These are phyloP conservation scores for Odontomachus brunneus DNA, from an alignment of 1,140 invertebrate species.

Conservation along the genomic window DNA sequence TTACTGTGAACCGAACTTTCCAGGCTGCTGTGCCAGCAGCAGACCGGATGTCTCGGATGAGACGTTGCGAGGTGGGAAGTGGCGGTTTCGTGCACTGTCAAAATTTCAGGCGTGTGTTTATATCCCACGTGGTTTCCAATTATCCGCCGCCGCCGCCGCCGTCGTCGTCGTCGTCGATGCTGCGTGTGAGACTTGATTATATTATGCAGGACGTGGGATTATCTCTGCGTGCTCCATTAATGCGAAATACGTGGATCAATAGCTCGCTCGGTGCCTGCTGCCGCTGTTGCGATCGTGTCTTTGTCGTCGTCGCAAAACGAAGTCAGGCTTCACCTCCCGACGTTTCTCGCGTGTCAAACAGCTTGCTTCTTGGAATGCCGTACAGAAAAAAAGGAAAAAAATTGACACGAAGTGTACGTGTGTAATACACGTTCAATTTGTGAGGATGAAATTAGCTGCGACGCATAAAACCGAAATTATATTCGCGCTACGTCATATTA, in stretches of 20 bases:
- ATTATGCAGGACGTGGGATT: conserved; percentile 28
- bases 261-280: conserved; percentile 15
- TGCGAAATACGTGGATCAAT: conserved; percentile 42
- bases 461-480: too few relatives aligned
- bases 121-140: conserved; percentile 11
- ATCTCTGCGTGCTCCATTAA: conserved; percentile 45
- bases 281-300: conserved; percentile 11
- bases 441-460: too few relatives aligned
- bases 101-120: conserved; percentile 1
- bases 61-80: too few relatives aligned
- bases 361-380: too few relatives aligned
- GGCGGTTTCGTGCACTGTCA: not conserved
- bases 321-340: not conserved
- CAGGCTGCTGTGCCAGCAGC: not conserved
- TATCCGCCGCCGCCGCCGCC: not conserved
- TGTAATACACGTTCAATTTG: too few relatives aligned
- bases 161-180: too few relatives aligned
- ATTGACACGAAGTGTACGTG: too few relatives aligned
- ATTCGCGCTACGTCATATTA: too few relatives aligned
- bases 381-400: too few relatives aligned
- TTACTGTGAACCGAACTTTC: conserved; percentile 16
- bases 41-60: too few relatives aligned
- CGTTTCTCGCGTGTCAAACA: too few relatives aligned
- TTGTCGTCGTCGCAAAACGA: conserved; percentile 44
- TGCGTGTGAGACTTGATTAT: not conserved